Evolutionary conservation across 2,888 invertebrate species (phyloP).

Genomic region (Agrochola circellaris): DNA sequence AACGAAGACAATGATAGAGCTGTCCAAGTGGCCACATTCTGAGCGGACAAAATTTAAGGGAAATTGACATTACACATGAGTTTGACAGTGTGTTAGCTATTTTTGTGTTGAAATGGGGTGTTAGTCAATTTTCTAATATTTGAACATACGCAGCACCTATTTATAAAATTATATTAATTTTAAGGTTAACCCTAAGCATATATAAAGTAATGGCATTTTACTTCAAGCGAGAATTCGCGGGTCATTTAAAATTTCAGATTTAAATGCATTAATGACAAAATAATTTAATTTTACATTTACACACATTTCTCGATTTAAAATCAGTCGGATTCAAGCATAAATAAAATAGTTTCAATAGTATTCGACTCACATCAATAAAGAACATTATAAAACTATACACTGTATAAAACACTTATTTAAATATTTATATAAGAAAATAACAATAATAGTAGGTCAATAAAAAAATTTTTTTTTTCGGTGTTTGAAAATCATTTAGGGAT

Average conservation of each 20-base stretch:
- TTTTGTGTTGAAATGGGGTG: background rate
- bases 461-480: background rate
- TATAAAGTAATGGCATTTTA: slow-evolving; percentile 31
- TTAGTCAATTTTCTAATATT: background rate
- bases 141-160: slow-evolving; percentile 19
- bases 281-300: background rate
- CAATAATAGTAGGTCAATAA: background rate
- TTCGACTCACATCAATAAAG: slow-evolving; percentile 4
- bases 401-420: background rate
- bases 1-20: background rate
- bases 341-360: slow-evolving; percentile 8
- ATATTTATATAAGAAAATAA: slow-evolving; percentile 2
- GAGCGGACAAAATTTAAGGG: background rate
- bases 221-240: slow-evolving; percentile 7
- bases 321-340: slow-evolving; percentile 40
- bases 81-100: background rate
- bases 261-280: slow-evolving; percentile 18
- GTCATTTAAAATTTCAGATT: background rate
- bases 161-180: slow-evolving; percentile 7
- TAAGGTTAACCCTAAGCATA: slow-evolving; percentile 13
- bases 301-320: slow-evolving; percentile 15
- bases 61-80: background rate
- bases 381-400: background rate
- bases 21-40: background rate
- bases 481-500: slow-evolving; percentile 3